Base-by-base conservation (phyloP, 2,888 invertebrate species). In the Barypeithes pellucidus region DNA sequence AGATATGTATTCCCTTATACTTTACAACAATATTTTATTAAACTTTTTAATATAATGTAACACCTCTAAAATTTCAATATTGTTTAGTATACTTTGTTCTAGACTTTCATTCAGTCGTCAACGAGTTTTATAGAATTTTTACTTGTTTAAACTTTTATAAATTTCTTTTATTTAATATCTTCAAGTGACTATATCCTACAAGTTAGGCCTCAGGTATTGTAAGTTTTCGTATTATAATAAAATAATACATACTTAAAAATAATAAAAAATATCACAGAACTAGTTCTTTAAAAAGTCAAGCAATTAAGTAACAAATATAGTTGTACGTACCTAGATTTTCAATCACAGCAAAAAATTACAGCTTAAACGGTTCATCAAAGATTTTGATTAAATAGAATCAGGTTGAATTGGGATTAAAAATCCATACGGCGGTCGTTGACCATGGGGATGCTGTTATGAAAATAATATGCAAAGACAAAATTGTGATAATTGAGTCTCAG, bases 251-350 rank as follows among this genome's bases (percentile, higher is more conserved):
- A 78, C 72, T 75, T 76, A 78, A 24, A 41, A 79, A 79, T 75
- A 66, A 74, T 79, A 76, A 80, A 77, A 81, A 67, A 77, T 84
- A 84, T 84, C 84, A 84, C 84, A 84, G 84, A 83, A 84, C 81
- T 57, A 54, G 52, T 67, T 59, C 59, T 59, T 29, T 14, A 66
- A 41, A 36, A 54, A 5, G 52, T 66, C 20, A 36, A 52, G 11
- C 8, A 60, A 41, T 12, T 41, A 59, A 59, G 14, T 39, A 29
- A 39, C 29, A 11, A 20, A 41, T 41, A 20, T 14, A 14, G 12
- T 41, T 41, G 22, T 22, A 41, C 22, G 24, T 41, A 18, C 54
- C 54, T 57, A 57, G 54, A 57, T 57, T 57, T 33, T 57, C 33
- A 33, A 33, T 33, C 33, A 33, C 54, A 2, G 54, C 16, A 33